Base-by-base conservation (phyloP, 2,888 invertebrate genomes). In the Nineta flava region DNA sequence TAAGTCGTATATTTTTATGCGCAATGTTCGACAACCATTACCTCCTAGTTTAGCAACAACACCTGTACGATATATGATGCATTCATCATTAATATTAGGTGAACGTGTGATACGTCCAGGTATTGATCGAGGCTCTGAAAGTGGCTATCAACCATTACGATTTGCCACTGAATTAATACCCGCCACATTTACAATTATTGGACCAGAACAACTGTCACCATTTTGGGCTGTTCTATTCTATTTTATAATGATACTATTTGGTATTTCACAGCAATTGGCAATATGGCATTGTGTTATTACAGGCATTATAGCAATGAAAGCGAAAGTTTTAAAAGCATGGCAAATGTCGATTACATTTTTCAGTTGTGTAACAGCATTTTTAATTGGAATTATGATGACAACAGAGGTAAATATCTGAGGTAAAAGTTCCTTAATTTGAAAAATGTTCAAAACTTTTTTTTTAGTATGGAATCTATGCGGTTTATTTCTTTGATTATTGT, bases 231-330 rank as follows among this genome's bases (percentile, higher is more conserved):
- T 87, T 9, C 73, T 91, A 46, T 87, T 90, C 61, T 92, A 87
- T 67, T 82, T 86, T 61, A 81, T 83, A 55, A 73, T 92, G 51
- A 85, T 91, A 55, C 72, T 87, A 59, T 88, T 93, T 61, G 92
- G 91, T 1, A 76, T 93, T 51, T 87, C 87, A 4, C 92, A 92
- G 59, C 83, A 91, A 68, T 71, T 91, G 57, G 90, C 88, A 1
- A 83, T 92, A 61, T 92, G 92, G 92, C 88, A 91, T 62, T 87
- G 87, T 60, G 86, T 92, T 48, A 84, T 91, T 53, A 83, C 87
- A 16, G 87, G 88, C 2, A 75, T 92, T 47, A 78, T 90, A 77
- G 75, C 87, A 40, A 74, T 90, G 63, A 79, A 85, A 66, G 69
- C 81, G n/a, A 72, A 77, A 61, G 73, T 76, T 53, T 65, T 91